Percentiles rank a stretch among this genome's conserved stretches.
phyloP scores from a whole-genome alignment of 2,797 vertebrate genomes.

The Limnodromus scolopaceus region DNA sequence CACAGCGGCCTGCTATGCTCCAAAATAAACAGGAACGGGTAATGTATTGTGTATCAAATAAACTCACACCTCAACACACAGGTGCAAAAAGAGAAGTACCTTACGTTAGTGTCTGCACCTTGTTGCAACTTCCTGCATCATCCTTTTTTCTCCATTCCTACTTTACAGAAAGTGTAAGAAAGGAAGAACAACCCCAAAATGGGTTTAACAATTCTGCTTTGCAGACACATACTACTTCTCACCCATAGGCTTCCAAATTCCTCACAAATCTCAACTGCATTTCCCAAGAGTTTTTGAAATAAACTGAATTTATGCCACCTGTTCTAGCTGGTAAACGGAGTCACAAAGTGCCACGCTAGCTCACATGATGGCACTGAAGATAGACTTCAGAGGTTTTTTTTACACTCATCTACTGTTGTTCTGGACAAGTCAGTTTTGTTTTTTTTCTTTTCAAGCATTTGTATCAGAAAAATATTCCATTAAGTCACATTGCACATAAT shows the following conservation, averaged over 20 bases:
- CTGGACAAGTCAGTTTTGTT: background rate
- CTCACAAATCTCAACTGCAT: background rate
- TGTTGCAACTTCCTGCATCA: rapidly evolving
- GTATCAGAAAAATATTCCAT: background rate
- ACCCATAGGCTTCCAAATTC: background rate
- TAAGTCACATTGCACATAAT: background rate
- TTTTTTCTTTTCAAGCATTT: background rate
- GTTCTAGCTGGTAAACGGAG: background rate
- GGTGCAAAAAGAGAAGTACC: background rate
- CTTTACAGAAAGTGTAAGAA: background rate
- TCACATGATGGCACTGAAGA: background rate
- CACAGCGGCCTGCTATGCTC: background rate
- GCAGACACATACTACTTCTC: background rate
- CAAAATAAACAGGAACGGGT: background rate
- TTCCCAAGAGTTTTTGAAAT: background rate
- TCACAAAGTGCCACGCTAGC: background rate
- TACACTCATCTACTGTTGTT: background rate
- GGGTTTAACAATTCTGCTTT: background rate
- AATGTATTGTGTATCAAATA: rapidly evolving
- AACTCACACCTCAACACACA: background rate
- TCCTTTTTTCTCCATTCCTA: background rate
- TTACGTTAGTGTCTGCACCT: background rate
- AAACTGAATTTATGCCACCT: background rate
- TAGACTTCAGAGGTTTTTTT: background rate
- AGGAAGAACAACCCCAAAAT: background rate